Conservation (phyloP, 2,797 vertebrate genomes). For the Manis pentadactyla region DNA sequence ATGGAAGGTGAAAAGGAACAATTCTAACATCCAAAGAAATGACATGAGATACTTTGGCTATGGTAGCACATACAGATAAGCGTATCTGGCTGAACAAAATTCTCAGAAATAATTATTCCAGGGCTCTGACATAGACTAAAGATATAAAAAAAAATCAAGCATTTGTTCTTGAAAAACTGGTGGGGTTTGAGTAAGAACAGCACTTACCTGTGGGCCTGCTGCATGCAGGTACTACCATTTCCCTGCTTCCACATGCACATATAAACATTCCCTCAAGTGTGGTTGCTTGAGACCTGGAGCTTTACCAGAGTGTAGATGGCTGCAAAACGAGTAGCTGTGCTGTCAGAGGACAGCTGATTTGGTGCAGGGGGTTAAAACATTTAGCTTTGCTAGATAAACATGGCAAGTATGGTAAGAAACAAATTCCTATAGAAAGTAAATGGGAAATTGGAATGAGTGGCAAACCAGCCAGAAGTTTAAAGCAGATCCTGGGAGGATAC, state of each 20-base stretch:
- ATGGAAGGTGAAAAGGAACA: not conserved
- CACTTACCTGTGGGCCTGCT: not conserved
- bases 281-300: not conserved
- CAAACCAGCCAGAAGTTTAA: not conserved
- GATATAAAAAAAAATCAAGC: not conserved
- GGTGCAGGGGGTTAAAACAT: not conserved
- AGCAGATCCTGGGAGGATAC: not conserved
- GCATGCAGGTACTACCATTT: fast-evolving
- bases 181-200: not conserved
- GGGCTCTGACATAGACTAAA: not conserved
- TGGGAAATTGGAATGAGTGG: not conserved
- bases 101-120: not conserved
- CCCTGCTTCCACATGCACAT: not conserved
- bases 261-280: not conserved
- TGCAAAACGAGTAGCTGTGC: not conserved
- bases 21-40: not conserved
- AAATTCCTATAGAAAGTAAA: not conserved
- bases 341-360: not conserved
- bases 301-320: not conserved
- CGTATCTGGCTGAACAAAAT: not conserved
- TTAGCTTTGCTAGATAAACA: not conserved
- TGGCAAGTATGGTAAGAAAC: not conserved
- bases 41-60: not conserved
- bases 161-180: not conserved
- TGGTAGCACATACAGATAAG: not conserved